These are phyloP conservation scores for Elephas maximus DNA, from an alignment of 2,113 vertebrate species.

Conservation along the genomic window DNA sequence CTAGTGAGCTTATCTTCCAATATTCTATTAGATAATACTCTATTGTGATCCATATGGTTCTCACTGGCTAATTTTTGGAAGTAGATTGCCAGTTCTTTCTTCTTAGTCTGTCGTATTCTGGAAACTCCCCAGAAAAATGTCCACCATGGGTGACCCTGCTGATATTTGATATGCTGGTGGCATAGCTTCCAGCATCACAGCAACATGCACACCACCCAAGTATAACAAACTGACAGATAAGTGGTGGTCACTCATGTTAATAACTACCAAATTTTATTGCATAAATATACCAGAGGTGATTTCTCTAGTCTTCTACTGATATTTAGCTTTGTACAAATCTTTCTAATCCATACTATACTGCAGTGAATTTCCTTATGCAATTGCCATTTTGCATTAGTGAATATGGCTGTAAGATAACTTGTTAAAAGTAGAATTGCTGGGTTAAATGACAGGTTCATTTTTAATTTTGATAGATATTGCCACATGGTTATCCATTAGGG, in stretches of 20 bases:
- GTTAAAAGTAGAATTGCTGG: background rate
- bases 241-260: background rate
- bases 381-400: background rate
- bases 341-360: background rate
- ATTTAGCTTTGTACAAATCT: background rate
- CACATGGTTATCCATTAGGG: background rate
- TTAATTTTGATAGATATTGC: conserved; percentile 40
- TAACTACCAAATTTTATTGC: background rate
- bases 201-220: background rate
- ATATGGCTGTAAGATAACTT: background rate
- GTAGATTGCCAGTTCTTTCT: background rate
- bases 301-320: background rate
- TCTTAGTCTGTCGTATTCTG: background rate
- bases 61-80: background rate
- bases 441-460: background rate
- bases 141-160: background rate
- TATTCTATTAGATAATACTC: background rate
- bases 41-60: background rate
- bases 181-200: background rate
- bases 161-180: background rate
- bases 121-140: background rate
- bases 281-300: background rate
- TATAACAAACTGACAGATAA: background rate
- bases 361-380: background rate
- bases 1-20: background rate